Conservation (phyloP, 2,113 vertebrate genomes). For the Myrmecobius fasciatus region DNA sequence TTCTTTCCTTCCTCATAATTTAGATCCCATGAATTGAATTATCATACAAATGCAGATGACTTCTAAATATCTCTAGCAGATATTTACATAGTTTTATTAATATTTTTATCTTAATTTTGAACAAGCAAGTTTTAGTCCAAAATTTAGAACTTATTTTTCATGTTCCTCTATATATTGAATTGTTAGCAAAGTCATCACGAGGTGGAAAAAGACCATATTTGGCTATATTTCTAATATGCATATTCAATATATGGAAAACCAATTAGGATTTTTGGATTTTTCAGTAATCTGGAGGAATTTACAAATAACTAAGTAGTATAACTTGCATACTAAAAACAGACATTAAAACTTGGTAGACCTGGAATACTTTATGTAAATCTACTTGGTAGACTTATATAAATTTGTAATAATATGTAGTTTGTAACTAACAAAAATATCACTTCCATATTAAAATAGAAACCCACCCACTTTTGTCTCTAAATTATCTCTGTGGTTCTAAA, state of each 20-base stretch:
- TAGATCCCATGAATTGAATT: neutral
- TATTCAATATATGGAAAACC: constrained; percentile 35
- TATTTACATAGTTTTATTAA: neutral
- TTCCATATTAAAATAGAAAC: constrained; percentile 32
- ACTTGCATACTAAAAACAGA: neutral
- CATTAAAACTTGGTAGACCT: constrained; percentile 31
- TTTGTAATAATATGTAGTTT: neutral
- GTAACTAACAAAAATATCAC: neutral
- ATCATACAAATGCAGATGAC: neutral
- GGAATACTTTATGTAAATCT: neutral
- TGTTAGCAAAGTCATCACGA: constrained; percentile 49
- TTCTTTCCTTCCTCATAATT: neutral
- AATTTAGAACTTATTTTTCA: constrained; percentile 13
- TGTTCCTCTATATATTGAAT: constrained; percentile 23
- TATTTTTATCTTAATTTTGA: neutral
- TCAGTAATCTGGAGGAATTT: neutral
- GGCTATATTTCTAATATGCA: constrained; percentile 3
- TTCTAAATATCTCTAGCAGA: neutral
- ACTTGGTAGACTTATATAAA: neutral
- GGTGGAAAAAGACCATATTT: constrained; percentile 33
- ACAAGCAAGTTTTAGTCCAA: neutral
- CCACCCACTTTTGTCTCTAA: constrained; percentile 21
- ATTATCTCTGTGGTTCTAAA: constrained; percentile 28
- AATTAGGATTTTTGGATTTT: neutral
- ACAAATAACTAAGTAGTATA: constrained; percentile 31